Conservation (phyloP, 2,888 invertebrate species). For the Ectemnius continuus region DNA sequence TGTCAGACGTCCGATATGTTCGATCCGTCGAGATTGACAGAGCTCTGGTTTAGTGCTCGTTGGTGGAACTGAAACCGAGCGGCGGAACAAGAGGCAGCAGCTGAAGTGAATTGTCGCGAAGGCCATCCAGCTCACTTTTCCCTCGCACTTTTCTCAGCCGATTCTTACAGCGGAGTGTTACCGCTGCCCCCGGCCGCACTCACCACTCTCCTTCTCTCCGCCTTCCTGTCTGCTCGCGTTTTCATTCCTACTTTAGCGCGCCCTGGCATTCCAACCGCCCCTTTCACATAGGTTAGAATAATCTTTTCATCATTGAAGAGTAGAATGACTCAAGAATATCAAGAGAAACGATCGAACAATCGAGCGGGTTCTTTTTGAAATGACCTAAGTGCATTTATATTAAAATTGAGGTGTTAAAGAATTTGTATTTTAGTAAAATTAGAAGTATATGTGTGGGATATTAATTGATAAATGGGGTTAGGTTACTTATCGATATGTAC, state of each 20-base stretch:
- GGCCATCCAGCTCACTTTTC: constrained; percentile 72
- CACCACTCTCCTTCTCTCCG: constrained; percentile 50
- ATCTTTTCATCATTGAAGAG: too few species aligned
- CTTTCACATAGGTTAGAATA: constrained; percentile 25
- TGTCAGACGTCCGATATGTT: too few species aligned
- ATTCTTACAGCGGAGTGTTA: constrained; percentile 41
- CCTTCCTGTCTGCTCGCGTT: constrained; percentile 52
- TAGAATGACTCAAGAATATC: too few species aligned
- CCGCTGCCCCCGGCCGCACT: constrained; percentile 29
- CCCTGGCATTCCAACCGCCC: constrained; percentile 31
- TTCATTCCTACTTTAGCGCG: constrained; percentile 33
- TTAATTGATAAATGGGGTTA: too few species aligned
- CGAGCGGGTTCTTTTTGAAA: too few species aligned
- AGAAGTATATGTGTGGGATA: too few species aligned
- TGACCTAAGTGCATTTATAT: too few species aligned
- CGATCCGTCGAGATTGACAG: too few species aligned
- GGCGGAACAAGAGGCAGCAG: constrained; percentile 52
- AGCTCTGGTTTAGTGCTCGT: constrained; percentile 6
- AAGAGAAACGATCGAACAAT: too few species aligned
- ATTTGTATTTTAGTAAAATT: too few species aligned
- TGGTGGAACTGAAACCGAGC: constrained; percentile 52
- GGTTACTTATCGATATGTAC: too few species aligned
- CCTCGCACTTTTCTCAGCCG: constrained; percentile 63
- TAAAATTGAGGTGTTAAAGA: too few species aligned
- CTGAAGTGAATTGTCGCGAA: constrained; percentile 66